phyloP scores from a whole-genome alignment of 2,113 vertebrate species.

The Furnarius figulus region DNA sequence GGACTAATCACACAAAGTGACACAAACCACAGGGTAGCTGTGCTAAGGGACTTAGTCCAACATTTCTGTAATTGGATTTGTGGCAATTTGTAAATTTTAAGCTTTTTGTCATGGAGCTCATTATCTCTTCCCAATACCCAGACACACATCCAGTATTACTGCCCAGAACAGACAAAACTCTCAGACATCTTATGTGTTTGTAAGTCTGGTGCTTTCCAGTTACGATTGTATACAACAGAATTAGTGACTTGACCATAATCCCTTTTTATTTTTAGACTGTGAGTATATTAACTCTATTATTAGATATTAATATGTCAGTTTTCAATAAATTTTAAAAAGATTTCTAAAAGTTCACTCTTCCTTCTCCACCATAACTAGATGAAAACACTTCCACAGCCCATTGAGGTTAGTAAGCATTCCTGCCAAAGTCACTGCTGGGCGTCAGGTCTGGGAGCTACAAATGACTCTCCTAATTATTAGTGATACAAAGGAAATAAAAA shows the following conservation, averaged over 20 bases:
- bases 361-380: not conserved
- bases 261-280: not conserved
- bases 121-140: not conserved
- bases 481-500: not conserved
- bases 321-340: not conserved
- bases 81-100: not conserved
- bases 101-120: not conserved
- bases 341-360: not conserved
- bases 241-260: not conserved
- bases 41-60: not conserved
- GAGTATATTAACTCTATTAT: not conserved
- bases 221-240: not conserved
- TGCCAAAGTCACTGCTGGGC: not conserved
- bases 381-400: not conserved
- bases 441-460: not conserved
- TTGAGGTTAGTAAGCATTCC: not conserved
- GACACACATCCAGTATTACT: not conserved
- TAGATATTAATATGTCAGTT: not conserved
- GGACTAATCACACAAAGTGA: not conserved
- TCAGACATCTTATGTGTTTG: not conserved
- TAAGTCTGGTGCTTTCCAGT: not conserved
- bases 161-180: not conserved
- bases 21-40: not conserved
- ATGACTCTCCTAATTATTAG: not conserved
- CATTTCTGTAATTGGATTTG: slow-evolving; percentile 1